These are phyloP conservation scores for Illadopsis cleaveri DNA, from an alignment of 2,113 vertebrate species.

Conservation along the genomic window DNA sequence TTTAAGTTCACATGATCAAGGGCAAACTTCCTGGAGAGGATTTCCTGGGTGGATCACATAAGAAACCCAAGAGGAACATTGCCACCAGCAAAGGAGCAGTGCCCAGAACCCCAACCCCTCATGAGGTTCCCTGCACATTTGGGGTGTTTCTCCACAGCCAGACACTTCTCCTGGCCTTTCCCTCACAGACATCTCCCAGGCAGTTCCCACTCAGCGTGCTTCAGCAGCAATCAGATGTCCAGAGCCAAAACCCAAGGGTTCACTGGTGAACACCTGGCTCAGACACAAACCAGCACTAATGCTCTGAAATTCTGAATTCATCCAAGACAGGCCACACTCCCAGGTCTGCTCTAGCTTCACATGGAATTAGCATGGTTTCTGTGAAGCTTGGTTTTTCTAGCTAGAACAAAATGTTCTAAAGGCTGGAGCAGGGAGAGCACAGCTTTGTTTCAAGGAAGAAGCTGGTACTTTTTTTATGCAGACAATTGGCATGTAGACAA, in stretches of 20 bases:
- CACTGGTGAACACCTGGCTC: not conserved
- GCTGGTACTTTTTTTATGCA: not conserved
- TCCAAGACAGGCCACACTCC: not conserved
- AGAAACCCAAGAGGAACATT: not conserved
- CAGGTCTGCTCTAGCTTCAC: not conserved
- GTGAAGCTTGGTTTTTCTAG: not conserved
- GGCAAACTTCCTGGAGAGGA: not conserved
- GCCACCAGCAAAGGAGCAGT: not conserved
- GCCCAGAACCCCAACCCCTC: not conserved
- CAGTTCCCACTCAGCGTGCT: not conserved
- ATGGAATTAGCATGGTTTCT: not conserved
- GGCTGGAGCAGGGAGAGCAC: not conserved
- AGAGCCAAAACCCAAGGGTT: not conserved
- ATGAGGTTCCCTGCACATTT: not conserved
- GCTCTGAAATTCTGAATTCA: not conserved
- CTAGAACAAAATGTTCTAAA: not conserved
- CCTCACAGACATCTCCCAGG: not conserved
- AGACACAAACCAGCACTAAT: not conserved
- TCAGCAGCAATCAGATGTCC: not conserved
- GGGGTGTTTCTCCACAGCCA: not conserved
- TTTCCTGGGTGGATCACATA: not conserved
- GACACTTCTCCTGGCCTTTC: not conserved
- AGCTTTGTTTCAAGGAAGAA: not conserved
- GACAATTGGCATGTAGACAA: not conserved
- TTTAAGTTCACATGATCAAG: not conserved